These are phyloP conservation scores for Phaonia tiefii DNA, from an alignment of 2,888 invertebrate species.

Conservation along the genomic window DNA sequence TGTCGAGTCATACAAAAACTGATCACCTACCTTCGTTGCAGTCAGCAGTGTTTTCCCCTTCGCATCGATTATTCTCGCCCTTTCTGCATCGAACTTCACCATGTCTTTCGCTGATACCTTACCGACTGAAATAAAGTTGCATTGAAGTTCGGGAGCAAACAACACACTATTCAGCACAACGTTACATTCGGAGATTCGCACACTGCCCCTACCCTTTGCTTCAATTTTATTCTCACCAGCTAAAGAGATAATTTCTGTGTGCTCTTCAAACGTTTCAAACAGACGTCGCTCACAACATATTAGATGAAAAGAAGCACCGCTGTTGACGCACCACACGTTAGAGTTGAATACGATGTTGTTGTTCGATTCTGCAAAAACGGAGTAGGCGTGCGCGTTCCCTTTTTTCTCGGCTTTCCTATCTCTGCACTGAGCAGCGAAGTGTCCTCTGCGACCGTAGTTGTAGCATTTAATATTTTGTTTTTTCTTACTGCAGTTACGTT, in stretches of 20 bases:
- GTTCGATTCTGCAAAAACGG: background rate
- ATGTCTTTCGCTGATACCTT: slow-evolving; percentile 19
- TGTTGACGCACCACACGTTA: slow-evolving; percentile 36
- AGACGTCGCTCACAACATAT: slow-evolving; percentile 40
- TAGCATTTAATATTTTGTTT: slow-evolving; percentile 47
- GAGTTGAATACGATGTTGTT: slow-evolving; percentile 14
- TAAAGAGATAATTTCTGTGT: slow-evolving; percentile 24
- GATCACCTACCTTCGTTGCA: slow-evolving; percentile 40
- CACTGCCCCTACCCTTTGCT: slow-evolving; percentile 41
- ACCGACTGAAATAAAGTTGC: slow-evolving; percentile 54
- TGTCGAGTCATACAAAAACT: slow-evolving; percentile 27
- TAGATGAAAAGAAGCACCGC: slow-evolving; percentile 41
- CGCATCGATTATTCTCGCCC: slow-evolving; percentile 23
- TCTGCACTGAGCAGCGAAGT: slow-evolving; percentile 58
- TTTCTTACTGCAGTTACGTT: slow-evolving; percentile 10
- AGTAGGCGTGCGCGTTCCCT: background rate
- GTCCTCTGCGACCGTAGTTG: slow-evolving; percentile 54
- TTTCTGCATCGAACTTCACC: slow-evolving; percentile 36
- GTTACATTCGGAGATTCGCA: slow-evolving; percentile 21
- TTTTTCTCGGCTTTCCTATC: slow-evolving; percentile 26
- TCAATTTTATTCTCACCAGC: slow-evolving; percentile 33
- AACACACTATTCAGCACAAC: slow-evolving; percentile 48
- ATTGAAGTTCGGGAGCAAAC: slow-evolving; percentile 37
- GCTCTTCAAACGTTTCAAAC: slow-evolving; percentile 21
- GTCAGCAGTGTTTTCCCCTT: slow-evolving; percentile 22